Percentiles rank a stretch among this genome's conserved stretches.
These are phyloP conservation scores for Aegypius monachus DNA, from an alignment of 2,113 vertebrate genomes.

Conservation along the genomic window DNA sequence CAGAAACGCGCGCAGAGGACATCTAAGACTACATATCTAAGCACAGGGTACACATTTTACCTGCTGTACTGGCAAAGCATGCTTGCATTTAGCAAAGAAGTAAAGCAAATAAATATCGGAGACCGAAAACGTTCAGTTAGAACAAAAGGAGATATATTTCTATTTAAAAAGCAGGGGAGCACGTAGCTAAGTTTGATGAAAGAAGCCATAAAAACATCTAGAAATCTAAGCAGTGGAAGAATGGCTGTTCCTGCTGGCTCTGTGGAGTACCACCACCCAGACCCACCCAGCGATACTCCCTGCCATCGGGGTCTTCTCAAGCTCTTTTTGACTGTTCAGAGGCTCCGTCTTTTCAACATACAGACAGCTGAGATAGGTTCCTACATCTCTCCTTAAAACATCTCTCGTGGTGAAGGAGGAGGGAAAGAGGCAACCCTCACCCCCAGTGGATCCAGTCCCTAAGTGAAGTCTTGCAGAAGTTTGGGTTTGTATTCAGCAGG, in stretches of 20 bases:
- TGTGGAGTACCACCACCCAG: too few relatives aligned
- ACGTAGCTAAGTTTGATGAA: not conserved
- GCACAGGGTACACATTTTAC: not conserved
- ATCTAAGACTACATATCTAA: not conserved
- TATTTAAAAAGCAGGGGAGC: not conserved
- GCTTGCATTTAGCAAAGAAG: not conserved
- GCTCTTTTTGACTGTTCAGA: not conserved
- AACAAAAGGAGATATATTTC: not conserved
- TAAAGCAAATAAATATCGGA: not conserved
- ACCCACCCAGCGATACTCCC: fast-evolving
- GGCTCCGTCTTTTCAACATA: not conserved
- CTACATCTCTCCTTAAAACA: not conserved
- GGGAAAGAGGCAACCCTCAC: not conserved
- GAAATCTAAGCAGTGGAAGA: not conserved
- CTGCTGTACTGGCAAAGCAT: not conserved
- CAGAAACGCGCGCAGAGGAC: not conserved
- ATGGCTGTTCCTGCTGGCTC: not conserved
- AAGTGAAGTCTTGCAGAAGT: not conserved
- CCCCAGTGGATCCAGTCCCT: not conserved
- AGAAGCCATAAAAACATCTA: too few relatives aligned
- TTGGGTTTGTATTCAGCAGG: not conserved
- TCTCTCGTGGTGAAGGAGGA: not conserved
- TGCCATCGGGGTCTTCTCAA: not conserved
- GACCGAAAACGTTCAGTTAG: not conserved
- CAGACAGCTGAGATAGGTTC: not conserved